Evolutionary conservation across 2,888 invertebrate species (phyloP).

Genomic region (Caradrina kadenii): DNA sequence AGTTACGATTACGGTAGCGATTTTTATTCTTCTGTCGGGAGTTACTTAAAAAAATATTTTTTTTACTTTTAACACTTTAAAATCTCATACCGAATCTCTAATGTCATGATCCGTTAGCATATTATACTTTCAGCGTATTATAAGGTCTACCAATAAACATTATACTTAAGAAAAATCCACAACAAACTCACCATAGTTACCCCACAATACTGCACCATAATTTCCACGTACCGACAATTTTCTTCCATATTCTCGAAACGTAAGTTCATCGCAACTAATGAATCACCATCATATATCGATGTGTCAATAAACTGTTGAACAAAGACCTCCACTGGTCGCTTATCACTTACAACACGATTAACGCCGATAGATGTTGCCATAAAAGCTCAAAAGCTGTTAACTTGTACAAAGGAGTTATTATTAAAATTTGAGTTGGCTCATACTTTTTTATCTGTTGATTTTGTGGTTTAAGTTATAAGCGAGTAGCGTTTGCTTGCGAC

Average conservation of each 20-base stretch:
- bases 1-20: too few species aligned
- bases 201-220: neutral
- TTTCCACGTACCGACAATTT: conserved; percentile 27
- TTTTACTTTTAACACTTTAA: too few species aligned
- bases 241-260: conserved; percentile 32
- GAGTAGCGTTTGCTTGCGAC: neutral
- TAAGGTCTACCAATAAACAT: too few species aligned
- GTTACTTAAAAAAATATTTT: too few species aligned
- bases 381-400: conserved; percentile 73
- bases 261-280: conserved; percentile 57
- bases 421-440: conserved; percentile 79
- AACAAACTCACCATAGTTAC: neutral
- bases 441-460: conserved; percentile 75
- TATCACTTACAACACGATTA: conserved; percentile 78
- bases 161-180: neutral
- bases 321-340: conserved; percentile 68
- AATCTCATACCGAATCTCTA: too few species aligned
- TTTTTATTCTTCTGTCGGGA: too few species aligned
- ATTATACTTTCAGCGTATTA: too few species aligned
- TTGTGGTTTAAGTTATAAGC: conserved; percentile 31
- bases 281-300: conserved; percentile 63
- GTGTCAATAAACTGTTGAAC: conserved; percentile 78
- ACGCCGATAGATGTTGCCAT: conserved; percentile 71
- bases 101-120: too few species aligned
- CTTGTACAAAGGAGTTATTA: conserved; percentile 83